Evolutionary conservation across 2,113 vertebrate genomes (phyloP), one percentile per base, ranked within the genome.

Genomic region (Chaenocephalus aceratus): DNA sequence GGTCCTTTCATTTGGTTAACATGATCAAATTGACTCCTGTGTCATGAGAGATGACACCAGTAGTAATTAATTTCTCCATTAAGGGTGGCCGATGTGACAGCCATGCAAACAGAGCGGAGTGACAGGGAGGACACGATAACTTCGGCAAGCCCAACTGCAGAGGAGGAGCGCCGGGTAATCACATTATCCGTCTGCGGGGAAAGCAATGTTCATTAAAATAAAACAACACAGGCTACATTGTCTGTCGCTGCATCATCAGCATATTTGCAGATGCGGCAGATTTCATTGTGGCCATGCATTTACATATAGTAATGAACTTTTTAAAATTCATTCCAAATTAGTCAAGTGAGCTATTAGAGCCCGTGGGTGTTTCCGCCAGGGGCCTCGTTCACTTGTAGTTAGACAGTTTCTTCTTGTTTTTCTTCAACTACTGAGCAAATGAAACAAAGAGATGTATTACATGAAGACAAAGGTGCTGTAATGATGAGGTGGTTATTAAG

Each of bases 11-110:
- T 93, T 94, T 92, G 91, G 87, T 93, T 93, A 93, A 92, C 92
- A 93, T 94, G 91, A 94, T 93, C 90, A 94, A 93, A 95, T 92
- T 94, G 92, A 94, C 92, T 94, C 80, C 88, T 90, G 88, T 88
- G 89, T 92, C 91, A 86, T 84, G 79, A 90, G 89, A 88, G 87
- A 93, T 94, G 92, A 94, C 93, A 95, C 82, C 82, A 86, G 73
- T 84, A 87, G 90, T 93, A 94, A 94, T 94, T 94, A 93, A 95
- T 94, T 94, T 93, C 93, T 93, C 89, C 90, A 95, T 95, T 95
- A 94, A 91, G 84, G 88, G 63, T 79, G 89, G 91, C 87, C 89
- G 83, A 92, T 92, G 89, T 94, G 94, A 92, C 93, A 92, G 86
- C 90, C 90, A 91, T 92, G 91, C 93, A 94, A 94, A 95, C 93